Evolutionary conservation across 2,888 invertebrate species (phyloP).

Genomic region (Macroteleia sp.): DNA sequence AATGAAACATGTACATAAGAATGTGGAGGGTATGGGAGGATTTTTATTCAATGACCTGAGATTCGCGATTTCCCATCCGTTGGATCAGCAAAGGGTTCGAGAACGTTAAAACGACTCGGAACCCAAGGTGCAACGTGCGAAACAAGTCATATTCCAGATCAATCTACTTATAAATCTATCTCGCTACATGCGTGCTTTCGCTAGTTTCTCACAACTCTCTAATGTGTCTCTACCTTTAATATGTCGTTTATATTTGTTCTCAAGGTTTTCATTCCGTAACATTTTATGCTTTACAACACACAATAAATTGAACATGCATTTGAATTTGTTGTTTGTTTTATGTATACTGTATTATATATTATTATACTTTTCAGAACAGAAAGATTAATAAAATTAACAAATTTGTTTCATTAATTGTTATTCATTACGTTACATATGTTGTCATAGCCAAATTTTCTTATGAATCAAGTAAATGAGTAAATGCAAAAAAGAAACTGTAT

Average conservation of each 20-base stretch:
- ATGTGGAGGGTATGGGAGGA: constrained; percentile 26
- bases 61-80: constrained; percentile 50
- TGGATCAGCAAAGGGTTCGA: constrained; percentile 43
- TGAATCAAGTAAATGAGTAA: too few species aligned
- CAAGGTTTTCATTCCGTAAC: constrained; percentile 28
- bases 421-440: too few species aligned
- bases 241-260: constrained; percentile 28
- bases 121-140: constrained; percentile 56
- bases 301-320: too few species aligned
- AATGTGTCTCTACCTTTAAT: constrained; percentile 28
- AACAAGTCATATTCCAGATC: constrained; percentile 51
- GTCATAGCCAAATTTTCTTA: too few species aligned
- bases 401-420: too few species aligned
- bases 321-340: too few species aligned
- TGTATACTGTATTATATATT: too few species aligned
- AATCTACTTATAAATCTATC: constrained; percentile 37
- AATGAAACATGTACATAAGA: constrained; percentile 45
- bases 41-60: constrained; percentile 33
- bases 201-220: constrained; percentile 59
- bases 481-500: too few species aligned
- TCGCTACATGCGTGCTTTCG: constrained; percentile 41
- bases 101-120: constrained; percentile 48
- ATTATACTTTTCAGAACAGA: too few species aligned
- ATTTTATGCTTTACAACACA: too few species aligned
- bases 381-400: too few species aligned